Evolutionary conservation across 2,888 invertebrate species (phyloP), one percentile per base, ranked within the genome.

Genomic region (Ectemnius continuus): DNA sequence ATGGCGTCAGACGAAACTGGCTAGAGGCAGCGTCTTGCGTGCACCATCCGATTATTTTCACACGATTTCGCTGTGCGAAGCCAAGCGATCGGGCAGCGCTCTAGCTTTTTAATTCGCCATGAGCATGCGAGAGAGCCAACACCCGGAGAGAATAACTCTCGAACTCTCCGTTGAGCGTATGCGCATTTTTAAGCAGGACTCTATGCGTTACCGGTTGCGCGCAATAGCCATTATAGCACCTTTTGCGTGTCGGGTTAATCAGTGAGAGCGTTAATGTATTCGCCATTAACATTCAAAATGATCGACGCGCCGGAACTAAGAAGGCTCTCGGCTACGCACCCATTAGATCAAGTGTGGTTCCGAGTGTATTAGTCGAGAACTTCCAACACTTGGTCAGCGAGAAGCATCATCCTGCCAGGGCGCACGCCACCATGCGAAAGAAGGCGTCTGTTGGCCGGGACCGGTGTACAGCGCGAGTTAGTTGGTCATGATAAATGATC

Each of bases 11-110:
- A 52, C 16, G 14, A 52, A 16, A 16, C 52, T 52, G 16, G 52
- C 52, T 11, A 52, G 52, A 52, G 14, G 64, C 11, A 36, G 45
- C 20, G 64, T 69, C 79, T 75, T 62, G 61, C 59, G 70, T 60
- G 64, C 62, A 75, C 69, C 75, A 78, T 75, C 74, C 75, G 72
- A 72, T 76, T 79, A 82, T 81, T 83, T 81, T 81, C 81, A 70
- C 75, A 75, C 74, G 77, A 76, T 83, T 75, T 73, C 65, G 76
- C 74, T 72, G 63, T 76, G 64, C 62, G 75, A 77, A 78, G 72
- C 68, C 78, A 78, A 72, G 83, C 79, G 71, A 80, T 52, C 16
- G 52, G 36, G 36, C 36, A 36, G 8, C 36, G 36, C 11, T 36
- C 36, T 36, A 8, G 52, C 52, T 14, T 52, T 13, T 16, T 16